phyloP scores from a whole-genome alignment of 2,888 invertebrate species.

The Cerastoderma edule region DNA sequence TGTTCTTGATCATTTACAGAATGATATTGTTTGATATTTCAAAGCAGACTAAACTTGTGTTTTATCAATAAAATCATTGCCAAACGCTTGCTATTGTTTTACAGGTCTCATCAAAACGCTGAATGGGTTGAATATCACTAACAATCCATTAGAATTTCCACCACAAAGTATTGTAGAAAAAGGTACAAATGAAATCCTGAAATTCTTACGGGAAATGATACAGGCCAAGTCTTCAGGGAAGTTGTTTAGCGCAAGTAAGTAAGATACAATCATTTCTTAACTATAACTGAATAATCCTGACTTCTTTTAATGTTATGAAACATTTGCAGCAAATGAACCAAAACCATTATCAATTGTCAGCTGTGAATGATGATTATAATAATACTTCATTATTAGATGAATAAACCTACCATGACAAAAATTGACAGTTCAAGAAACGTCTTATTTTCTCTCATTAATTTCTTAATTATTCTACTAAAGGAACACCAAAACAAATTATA shows the following conservation, averaged over 20 bases:
- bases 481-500: too few relatives aligned
- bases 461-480: too few relatives aligned
- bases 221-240: conserved; percentile 74
- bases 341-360: too few relatives aligned
- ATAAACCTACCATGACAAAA: too few relatives aligned
- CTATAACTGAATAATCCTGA: too few relatives aligned
- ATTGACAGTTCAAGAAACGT: too few relatives aligned
- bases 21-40: background rate
- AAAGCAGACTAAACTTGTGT: conserved; percentile 6
- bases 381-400: too few relatives aligned
- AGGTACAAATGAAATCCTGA: conserved; percentile 79
- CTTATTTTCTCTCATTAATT: too few relatives aligned
- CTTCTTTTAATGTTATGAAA: too few relatives aligned
- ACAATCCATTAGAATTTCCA: conserved; percentile 83
- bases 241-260: conserved; percentile 63
- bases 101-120: conserved; percentile 80
- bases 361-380: too few relatives aligned
- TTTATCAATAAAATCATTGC: background rate
- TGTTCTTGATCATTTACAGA: background rate
- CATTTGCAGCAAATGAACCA: too few relatives aligned
- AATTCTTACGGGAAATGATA: conserved; percentile 78
- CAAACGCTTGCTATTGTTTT: too few relatives aligned
- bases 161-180: conserved; percentile 79
- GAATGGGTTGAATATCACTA: conserved; percentile 80
- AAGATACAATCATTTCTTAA: background rate